Base-by-base conservation (phyloP, 1,140 invertebrate species). In the Cryptotermes secundus region DNA sequence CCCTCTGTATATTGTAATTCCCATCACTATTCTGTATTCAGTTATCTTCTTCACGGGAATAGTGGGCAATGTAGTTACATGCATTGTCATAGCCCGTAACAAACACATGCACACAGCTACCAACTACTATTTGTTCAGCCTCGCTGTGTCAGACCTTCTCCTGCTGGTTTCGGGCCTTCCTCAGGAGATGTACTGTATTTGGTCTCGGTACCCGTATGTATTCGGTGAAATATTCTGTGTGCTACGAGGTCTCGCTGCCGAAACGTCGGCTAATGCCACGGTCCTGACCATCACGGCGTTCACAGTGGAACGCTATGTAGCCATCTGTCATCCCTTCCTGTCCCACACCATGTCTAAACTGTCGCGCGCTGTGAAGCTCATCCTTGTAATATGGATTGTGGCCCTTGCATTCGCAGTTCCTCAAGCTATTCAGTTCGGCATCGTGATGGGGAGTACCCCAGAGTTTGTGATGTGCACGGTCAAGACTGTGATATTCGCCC, bases 261-360 rank as follows among this genome's bases (percentile, higher is more conserved):
- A 99, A 89, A 97, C 96, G 9, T 97, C 97, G 0, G 96, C 96
- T 3, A 97, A 98, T 89, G 97, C 97, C 0, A 98, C 97, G 1
- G 96, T 99, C 0, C 91, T 99, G 80, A 97, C 96, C 14, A 98
- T 98, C 81, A 96, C 96, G 0, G 96, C 96, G 4, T 99, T 99
- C 90, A 99, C 98, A 0, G 93, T 84, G 42, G 84, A 84, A 42
- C 84, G 98, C 81, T 99, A 99, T 89, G 93, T 99, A 34, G 97
- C 97, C 26, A 98, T 99, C 86, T 98, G 97, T 89, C 95, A 98
- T 88, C 97, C 97, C 0, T 95, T 99, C 86, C 91, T 96, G 86
- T 95, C 96, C 0, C 96, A 98, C 88, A 96, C 95, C 2, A 95
- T 97, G 91, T 96, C 95, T 0, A 96, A 95, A 83, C 88, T 95